A percentile compares a stretch with the other conserved stretches of the same genome.
Evolutionary conservation across 2,113 vertebrate species (phyloP).

Genomic region (Labeo catla): DNA sequence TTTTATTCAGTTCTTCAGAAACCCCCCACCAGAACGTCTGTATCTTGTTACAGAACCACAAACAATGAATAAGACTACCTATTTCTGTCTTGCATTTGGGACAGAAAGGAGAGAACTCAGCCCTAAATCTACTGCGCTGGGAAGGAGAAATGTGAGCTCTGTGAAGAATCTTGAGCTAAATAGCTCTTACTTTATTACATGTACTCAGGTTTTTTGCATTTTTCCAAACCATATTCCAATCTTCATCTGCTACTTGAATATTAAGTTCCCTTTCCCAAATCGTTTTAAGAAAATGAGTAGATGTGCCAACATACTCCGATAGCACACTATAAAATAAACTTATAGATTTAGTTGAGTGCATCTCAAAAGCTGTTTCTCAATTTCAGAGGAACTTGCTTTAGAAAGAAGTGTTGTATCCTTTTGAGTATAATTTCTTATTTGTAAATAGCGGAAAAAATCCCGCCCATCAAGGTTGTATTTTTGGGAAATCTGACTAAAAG

Average conservation of each 20-base stretch:
- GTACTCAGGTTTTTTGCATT: too few species aligned
- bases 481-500: neutral
- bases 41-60: neutral
- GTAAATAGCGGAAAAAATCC: slow-evolving; percentile 21
- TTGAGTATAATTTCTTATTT: neutral
- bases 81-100: neutral
- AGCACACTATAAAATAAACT: neutral
- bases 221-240: too few species aligned
- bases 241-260: too few species aligned
- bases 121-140: neutral
- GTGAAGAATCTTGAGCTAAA: too few species aligned
- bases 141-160: neutral
- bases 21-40: neutral
- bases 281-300: neutral
- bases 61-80: neutral
- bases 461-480: neutral
- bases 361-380: neutral
- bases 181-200: too few species aligned
- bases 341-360: neutral
- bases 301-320: neutral
- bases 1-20: neutral
- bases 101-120: neutral
- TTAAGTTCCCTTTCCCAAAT: neutral
- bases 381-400: neutral
- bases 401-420: neutral